These are phyloP conservation scores for Stigmatopora nigra DNA, from an alignment of 2,113 vertebrate species.

Conservation along the genomic window DNA sequence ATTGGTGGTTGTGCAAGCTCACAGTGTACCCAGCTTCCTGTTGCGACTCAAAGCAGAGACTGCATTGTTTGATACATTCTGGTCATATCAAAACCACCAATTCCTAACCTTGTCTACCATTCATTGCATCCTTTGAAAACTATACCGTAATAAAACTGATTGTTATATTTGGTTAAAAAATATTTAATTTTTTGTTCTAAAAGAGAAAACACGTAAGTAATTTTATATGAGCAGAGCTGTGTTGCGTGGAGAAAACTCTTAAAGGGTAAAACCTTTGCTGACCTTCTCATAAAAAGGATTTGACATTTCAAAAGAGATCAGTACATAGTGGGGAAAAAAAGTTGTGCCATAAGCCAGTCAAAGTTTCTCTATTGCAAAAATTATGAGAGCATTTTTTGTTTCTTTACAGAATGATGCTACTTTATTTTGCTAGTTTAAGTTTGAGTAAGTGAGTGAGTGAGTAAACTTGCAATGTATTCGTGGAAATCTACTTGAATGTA, in stretches of 20 bases:
- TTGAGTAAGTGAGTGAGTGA: background rate
- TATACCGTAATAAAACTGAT: background rate
- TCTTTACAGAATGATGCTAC: background rate
- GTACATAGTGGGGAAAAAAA: background rate
- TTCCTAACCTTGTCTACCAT: background rate
- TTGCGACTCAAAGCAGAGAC: slow-evolving; percentile 27
- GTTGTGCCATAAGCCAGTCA: background rate
- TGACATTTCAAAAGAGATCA: background rate
- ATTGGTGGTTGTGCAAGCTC: slow-evolving; percentile 49
- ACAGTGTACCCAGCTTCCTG: slow-evolving; percentile 55
- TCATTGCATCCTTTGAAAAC: background rate
- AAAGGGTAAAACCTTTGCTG: slow-evolving; percentile 5
- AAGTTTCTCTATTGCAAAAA: too few relatives aligned
- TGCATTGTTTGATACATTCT: slow-evolving; percentile 26
- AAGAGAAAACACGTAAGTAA: background rate
- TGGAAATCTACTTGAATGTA: too few relatives aligned
- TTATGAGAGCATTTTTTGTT: background rate
- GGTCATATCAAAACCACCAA: background rate
- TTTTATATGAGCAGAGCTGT: background rate
- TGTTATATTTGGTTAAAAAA: background rate
- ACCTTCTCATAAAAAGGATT: background rate
- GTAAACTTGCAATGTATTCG: too few relatives aligned
- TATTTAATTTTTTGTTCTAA: background rate
- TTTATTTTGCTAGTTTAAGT: background rate
- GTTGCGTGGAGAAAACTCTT: background rate